phyloP scores from a whole-genome alignment of 2,888 invertebrate genomes.

The Gasteruption jaculator region DNA sequence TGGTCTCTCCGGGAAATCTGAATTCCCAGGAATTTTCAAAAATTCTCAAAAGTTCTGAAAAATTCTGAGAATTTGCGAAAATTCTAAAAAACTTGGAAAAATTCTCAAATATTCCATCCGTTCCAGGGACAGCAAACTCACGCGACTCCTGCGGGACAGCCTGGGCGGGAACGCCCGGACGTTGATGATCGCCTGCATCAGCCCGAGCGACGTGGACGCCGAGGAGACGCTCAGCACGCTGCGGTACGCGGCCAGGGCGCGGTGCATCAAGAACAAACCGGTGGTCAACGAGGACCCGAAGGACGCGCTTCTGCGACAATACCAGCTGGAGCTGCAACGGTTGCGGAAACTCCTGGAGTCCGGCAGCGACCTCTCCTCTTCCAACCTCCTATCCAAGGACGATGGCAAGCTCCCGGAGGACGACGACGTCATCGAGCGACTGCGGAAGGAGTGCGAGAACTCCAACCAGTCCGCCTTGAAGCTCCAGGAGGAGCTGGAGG shows the following conservation, averaged over 20 bases:
- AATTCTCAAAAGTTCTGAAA: too few species aligned
- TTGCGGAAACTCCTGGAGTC: constrained; percentile 60
- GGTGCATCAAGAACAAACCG: constrained; percentile 82
- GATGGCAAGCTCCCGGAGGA: constrained; percentile 13
- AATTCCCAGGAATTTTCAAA: too few species aligned
- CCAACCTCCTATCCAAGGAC: constrained; percentile 10
- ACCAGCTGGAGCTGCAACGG: constrained; percentile 77
- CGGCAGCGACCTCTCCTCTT: constrained; percentile 25
- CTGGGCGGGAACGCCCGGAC: constrained; percentile 86
- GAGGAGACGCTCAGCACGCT: constrained; percentile 80
- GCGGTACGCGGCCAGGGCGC: constrained; percentile 79
- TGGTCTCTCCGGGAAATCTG: too few species aligned
- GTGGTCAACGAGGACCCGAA: constrained; percentile 87
- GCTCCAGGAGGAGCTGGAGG: constrained; percentile 37
- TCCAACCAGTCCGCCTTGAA: constrained; percentile 40
- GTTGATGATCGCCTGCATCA: constrained; percentile 81
- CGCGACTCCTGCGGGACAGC: constrained; percentile 74
- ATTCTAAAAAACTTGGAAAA: neutral
- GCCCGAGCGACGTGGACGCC: constrained; percentile 77
- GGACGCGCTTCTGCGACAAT: constrained; percentile 78
- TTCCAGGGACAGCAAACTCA: constrained; percentile 79
- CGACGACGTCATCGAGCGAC: constrained; percentile 26
- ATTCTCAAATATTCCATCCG: neutral
- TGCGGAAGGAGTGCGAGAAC: constrained; percentile 37
- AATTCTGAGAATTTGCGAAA: neutral